A percentile compares a stretch with the other conserved stretches of the same genome.
Evolutionary conservation across 2,888 invertebrate genomes (phyloP).

Genomic region (Hesperia comma): DNA sequence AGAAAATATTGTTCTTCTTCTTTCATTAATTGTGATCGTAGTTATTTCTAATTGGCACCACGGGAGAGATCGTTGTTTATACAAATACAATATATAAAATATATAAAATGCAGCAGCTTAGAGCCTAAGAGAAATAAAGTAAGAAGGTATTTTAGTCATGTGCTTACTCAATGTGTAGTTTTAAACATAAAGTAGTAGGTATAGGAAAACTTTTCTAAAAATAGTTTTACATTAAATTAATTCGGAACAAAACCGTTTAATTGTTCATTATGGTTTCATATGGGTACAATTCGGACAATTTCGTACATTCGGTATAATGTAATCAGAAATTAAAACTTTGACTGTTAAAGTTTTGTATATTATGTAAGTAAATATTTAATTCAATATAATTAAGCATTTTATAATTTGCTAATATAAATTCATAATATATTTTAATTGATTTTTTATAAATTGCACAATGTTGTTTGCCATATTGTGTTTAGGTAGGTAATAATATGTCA

Average conservation of each 20-base stretch:
- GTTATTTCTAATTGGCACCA: constrained; percentile 48
- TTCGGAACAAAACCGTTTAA: background rate
- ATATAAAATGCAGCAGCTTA: background rate
- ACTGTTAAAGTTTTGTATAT: too few relatives aligned
- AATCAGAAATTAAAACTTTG: too few relatives aligned
- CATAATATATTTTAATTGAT: too few relatives aligned
- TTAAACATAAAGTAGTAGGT: background rate
- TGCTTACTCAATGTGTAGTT: background rate
- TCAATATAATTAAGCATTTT: too few relatives aligned
- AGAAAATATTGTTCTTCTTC: background rate
- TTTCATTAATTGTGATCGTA: constrained; percentile 5
- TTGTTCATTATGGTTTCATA: too few relatives aligned
- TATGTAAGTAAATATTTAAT: too few relatives aligned
- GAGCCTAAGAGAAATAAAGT: constrained; percentile 5
- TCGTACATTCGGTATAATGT: too few relatives aligned
- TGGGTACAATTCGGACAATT: too few relatives aligned
- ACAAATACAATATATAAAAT: background rate
- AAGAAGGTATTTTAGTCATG: background rate
- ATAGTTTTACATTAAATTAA: constrained; percentile 16
- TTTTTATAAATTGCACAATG: too few relatives aligned
- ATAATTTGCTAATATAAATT: too few relatives aligned
- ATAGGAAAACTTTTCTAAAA: constrained; percentile 3
- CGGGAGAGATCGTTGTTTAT: constrained; percentile 43
- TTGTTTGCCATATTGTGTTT: too few relatives aligned
- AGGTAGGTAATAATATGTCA: too few relatives aligned